Evolutionary conservation across 2,888 invertebrate species (phyloP), one percentile per base, ranked within the genome.

Genomic region (Macaria notata): DNA sequence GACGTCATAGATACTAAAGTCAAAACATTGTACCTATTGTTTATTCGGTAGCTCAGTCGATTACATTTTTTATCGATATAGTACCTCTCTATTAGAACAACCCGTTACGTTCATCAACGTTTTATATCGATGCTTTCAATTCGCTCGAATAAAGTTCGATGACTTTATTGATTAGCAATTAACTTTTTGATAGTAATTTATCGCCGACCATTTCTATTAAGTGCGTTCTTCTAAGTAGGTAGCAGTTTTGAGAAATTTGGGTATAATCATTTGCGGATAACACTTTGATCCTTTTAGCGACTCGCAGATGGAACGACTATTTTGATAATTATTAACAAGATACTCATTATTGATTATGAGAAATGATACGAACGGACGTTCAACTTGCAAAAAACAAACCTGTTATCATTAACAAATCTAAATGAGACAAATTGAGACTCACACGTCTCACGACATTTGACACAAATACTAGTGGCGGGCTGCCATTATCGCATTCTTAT

Each of bases 151-250:
- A 51, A 52, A 58, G 65, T 54, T 61, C 63, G 45, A 50, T 63
- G 63, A 63, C 63, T 63, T 61, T 57, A 54, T 62, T 58, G 58
- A 62, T 66, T 66, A 65, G 48, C 61, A 66, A 67, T 65, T 67
- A 61, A 63, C 58, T 55, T 30, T n/a, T 47, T 31, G 49, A 55
- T 33, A 49, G 52, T 59, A 46, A 64, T 61, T 63, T 47, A 54
- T 50, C 33, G 7, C 4, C 33, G 42, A 46, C 45, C 31, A 53
- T 47, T 41, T 41, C 8, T 41, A 41, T 41, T n/a, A 41, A 41
- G 9, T 41, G 8, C 9, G 41, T 41, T 41, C n/a, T 41, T 41
- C 9, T n/a, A 41, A 41, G n/a, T 41, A 36, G 33, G 33, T 36
- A 36, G 33, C 33, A 6, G 33, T 36, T 36, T 36, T 36, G 7